These are phyloP conservation scores for Pogonomyrmex barbatus DNA, from an alignment of 1,140 invertebrate species.

Conservation along the genomic window DNA sequence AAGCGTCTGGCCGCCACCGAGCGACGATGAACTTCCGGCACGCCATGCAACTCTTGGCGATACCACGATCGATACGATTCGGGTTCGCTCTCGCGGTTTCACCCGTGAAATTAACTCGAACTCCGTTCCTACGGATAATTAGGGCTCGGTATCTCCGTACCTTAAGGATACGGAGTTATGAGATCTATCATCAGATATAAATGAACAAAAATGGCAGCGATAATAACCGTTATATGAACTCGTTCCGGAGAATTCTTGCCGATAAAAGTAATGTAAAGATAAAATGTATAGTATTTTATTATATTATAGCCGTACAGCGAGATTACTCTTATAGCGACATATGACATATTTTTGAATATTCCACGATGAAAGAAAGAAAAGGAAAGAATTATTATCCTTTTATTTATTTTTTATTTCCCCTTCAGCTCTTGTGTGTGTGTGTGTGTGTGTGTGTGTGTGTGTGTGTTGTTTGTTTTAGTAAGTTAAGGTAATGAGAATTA, in stretches of 20 bases:
- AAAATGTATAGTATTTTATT: background rate
- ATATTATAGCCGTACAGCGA: background rate
- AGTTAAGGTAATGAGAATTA: background rate
- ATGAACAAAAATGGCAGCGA: background rate
- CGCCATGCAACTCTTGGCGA: constrained; percentile 16
- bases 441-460: too few relatives aligned
- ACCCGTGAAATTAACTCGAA: constrained; percentile 10
- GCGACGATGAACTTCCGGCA: constrained; percentile 37
- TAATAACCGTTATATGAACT: background rate
- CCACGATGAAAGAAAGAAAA: too few relatives aligned
- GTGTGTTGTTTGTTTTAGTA: too few relatives aligned
- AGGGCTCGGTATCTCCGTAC: background rate
- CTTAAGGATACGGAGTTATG: background rate
- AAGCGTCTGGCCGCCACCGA: constrained; percentile 37
- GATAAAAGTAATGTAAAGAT: background rate
- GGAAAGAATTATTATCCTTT: background rate
- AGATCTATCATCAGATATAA: background rate
- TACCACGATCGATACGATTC: constrained; percentile 31
- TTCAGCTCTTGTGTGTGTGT: background rate
- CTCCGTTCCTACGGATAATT: constrained; percentile 18
- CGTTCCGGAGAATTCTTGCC: background rate
- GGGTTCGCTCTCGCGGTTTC: background rate
- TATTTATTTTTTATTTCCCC: background rate
- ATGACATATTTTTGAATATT: background rate
- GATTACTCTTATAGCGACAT: background rate